These are phyloP conservation scores for Plecturocebus donacophilus DNA, from an alignment of 2,113 vertebrate species.

Conservation along the genomic window DNA sequence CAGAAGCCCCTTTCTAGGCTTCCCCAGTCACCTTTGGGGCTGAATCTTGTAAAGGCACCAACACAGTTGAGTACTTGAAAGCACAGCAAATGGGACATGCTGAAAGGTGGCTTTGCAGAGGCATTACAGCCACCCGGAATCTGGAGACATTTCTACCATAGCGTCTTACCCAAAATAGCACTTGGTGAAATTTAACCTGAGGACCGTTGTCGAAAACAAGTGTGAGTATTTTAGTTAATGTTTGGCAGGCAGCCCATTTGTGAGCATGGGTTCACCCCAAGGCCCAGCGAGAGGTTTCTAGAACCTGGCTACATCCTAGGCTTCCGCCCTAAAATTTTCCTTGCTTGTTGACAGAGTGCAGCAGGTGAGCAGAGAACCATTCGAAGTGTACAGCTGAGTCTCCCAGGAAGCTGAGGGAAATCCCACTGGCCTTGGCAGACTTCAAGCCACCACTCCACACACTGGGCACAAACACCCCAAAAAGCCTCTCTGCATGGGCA, in stretches of 20 bases:
- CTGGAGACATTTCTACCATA: constrained; percentile 83
- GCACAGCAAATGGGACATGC: constrained; percentile 77
- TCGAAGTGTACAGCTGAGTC: constrained; percentile 35
- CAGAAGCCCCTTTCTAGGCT: neutral
- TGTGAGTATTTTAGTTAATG: constrained; percentile 85
- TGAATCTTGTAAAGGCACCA: constrained; percentile 50
- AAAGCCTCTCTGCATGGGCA: neutral
- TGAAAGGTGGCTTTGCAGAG: constrained; percentile 83
- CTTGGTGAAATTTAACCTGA: constrained; percentile 84
- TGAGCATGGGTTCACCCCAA: constrained; percentile 69
- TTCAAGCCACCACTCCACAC: neutral
- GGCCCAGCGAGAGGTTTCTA: constrained; percentile 63
- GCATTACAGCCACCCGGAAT: constrained; percentile 67
- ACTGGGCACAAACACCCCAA: neutral
- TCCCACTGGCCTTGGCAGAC: neutral
- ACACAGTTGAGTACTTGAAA: constrained; percentile 73
- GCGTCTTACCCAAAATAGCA: constrained; percentile 84
- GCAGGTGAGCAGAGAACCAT: constrained; percentile 31
- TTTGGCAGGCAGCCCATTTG: constrained; percentile 79
- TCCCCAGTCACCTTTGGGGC: constrained; percentile 30
- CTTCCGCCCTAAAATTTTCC: constrained; percentile 30
- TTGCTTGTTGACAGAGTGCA: constrained; percentile 45
- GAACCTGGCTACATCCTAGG: neutral
- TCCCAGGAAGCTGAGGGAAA: constrained; percentile 24
- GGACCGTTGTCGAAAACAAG: constrained; percentile 87